A percentile compares a stretch with the other conserved stretches of the same genome.
phyloP scores from a whole-genome alignment of 2,797 vertebrate genomes.

The Stomatorhinus walkeri region DNA sequence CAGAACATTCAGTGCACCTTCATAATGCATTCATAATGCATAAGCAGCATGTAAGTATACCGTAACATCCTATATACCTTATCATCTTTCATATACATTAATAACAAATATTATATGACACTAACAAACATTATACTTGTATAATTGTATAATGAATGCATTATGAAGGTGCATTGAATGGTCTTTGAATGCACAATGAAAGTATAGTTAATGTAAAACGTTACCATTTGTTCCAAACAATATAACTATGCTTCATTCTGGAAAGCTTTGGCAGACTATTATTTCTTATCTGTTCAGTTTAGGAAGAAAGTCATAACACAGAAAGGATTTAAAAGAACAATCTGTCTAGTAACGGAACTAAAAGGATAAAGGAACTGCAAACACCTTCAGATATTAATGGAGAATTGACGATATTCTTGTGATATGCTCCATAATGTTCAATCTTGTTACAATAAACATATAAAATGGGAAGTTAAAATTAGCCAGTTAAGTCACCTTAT shows the following conservation, averaged over 20 bases:
- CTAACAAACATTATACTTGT: not conserved
- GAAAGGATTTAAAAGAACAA: slow-evolving; percentile 60
- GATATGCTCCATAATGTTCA: not conserved
- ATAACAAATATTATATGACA: not conserved
- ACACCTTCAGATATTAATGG: slow-evolving; percentile 45
- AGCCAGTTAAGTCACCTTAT: not conserved
- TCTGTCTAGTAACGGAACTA: slow-evolving; percentile 62
- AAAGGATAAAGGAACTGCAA: slow-evolving; percentile 57
- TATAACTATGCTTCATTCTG: slow-evolving; percentile 40
- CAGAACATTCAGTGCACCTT: not conserved
- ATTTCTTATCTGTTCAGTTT: slow-evolving; percentile 66
- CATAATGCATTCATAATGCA: not conserved
- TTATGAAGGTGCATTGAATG: not conserved
- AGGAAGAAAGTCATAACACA: slow-evolving; percentile 61
- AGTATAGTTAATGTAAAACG: not conserved
- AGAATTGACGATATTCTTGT: slow-evolving; percentile 41
- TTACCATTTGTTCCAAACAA: not conserved
- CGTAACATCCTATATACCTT: not conserved
- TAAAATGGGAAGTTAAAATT: not conserved
- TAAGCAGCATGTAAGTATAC: not conserved
- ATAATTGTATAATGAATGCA: not conserved
- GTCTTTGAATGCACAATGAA: not conserved
- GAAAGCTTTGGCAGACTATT: slow-evolving; percentile 54
- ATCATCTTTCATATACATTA: not conserved
- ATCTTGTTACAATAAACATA: not conserved